Evolutionary conservation across 2,888 invertebrate species (phyloP), one percentile per base, ranked within the genome.

Genomic region (Idaea aversata): DNA sequence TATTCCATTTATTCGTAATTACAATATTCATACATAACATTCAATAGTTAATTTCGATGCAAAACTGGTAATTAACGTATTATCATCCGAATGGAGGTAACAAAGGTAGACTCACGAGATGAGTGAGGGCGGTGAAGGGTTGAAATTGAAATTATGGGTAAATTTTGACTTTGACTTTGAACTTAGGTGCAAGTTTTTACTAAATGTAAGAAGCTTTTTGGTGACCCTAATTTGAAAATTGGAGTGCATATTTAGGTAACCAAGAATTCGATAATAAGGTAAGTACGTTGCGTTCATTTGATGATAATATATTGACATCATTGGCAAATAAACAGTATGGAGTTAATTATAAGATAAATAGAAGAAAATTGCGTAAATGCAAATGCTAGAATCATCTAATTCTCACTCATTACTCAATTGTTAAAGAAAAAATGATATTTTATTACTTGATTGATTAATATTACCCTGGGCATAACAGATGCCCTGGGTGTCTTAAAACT

Each of bases 31-130:
- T 90, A 87, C 25, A 16, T 59, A 47, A 47, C 47, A 34, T 59
- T 59, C 34, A 34, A 6, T 58, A 25, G 72, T 80, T 87, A 84
- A 89, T 88, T 86, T 85, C 83, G 77, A 91, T 90, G 90, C 88
- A 90, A 91, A 91, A 88, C 83, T 85, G 88, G 84, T 91, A 90
- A 91, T 91, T 87, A 91, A 91, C 85, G 80, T 80, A 91, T 92
- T 93, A 91, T 82, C 91, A 93, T 92, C 86, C 88, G 88, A 92
- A 92, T 91, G 85, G 88, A 85, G 76, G 80, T 80, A 80, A 89
- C 89, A 90, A 91, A 90, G 90, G 88, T 47, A 47, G 47, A 7
- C 47, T 10, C 47, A 47, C 47, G 47, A 47, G 13, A 47, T 13
- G 47, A 47, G 88, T 88, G 85, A 74, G 75, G 64, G 16, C 57